These are phyloP conservation scores for Anastatus disparis DNA, from an alignment of 1,140 invertebrate genomes.

Conservation along the genomic window DNA sequence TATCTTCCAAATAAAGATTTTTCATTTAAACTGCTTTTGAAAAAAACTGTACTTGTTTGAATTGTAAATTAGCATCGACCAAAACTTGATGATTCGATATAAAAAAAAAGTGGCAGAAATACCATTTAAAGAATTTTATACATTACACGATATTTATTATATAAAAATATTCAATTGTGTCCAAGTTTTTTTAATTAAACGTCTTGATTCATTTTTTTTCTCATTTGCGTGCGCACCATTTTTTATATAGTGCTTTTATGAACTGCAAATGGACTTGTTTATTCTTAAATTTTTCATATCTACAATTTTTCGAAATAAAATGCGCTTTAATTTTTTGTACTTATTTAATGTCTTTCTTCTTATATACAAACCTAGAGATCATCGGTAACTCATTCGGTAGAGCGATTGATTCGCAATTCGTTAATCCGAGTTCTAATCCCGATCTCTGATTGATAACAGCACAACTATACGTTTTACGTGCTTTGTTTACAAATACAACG, in stretches of 20 bases:
- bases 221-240: no score
- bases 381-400: no score
- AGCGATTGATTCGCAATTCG: no score
- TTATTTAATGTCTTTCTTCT: slow-evolving; percentile 16
- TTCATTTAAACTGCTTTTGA: slow-evolving; percentile 48
- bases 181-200: slow-evolving; percentile 21
- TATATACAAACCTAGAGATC: slow-evolving; percentile 1
- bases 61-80: slow-evolving; percentile 1
- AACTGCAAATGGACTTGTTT: slow-evolving; percentile 34
- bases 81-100: slow-evolving; percentile 10
- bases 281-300: slow-evolving; percentile 29
- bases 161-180: slow-evolving; percentile 7
- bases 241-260: slow-evolving; percentile 19
- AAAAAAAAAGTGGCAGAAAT: background rate
- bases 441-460: no score
- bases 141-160: slow-evolving; percentile 20
- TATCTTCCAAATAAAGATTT: slow-evolving; percentile 61
- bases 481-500: no score
- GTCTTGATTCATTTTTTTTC: slow-evolving; percentile 17
- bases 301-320: slow-evolving; percentile 32
- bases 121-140: slow-evolving; percentile 5
- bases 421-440: no score
- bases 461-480: no score
- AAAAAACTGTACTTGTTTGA: slow-evolving; percentile 23
- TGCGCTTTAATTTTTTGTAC: slow-evolving; percentile 36